Base-by-base conservation (phyloP, 2,888 invertebrate species). In the Formica aserva region DNA sequence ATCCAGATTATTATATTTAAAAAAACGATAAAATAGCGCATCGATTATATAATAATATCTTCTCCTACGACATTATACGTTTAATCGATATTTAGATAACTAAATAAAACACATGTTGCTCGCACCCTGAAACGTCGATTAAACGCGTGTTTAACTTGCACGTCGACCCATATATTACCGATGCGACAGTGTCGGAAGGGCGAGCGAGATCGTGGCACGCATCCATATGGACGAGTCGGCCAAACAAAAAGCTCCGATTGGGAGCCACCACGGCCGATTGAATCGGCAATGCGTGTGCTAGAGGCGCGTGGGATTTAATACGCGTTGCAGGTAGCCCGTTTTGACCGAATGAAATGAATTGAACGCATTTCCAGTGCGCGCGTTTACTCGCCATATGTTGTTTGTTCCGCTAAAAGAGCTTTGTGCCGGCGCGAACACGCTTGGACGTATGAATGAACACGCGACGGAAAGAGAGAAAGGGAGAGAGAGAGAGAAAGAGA, bases 361-460 rank as follows among this genome's bases (percentile, higher is more conserved):
- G 91, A 90, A 88, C n/a, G 86, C 83, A 82, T 81, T 87, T 86
- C 89, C 86, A 78, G 81, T 86, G 75, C 63, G 80, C 86, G 85
- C 86, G 85, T 88, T 89, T 87, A 74, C 87, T 57, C 86, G 90
- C 92, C 92, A 91, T 92, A 92, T 92, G 92, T 90, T 92, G 90
- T 92, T 92, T 92, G 90, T 88, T 82, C 85, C 85, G 88, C 87
- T 88, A 91, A 92, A 87, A 89, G 92, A 89, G 87, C 88, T 89
- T 91, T 91, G 90, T 91, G 88, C 71, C 87, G 77, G 82, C 69
- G 80, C 76, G 82, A 52, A 84, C 89, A 84, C 82, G 82, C 75
- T 26, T 71, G 85, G 72, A 89, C 74, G 85, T 83, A 80, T 85
- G 86, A 91, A 89, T 89, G 91, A 90, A 85, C 87, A 88, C 76